Evolutionary conservation across 2,888 invertebrate genomes (phyloP).

Genomic region (Ormyrus pomaceus): DNA sequence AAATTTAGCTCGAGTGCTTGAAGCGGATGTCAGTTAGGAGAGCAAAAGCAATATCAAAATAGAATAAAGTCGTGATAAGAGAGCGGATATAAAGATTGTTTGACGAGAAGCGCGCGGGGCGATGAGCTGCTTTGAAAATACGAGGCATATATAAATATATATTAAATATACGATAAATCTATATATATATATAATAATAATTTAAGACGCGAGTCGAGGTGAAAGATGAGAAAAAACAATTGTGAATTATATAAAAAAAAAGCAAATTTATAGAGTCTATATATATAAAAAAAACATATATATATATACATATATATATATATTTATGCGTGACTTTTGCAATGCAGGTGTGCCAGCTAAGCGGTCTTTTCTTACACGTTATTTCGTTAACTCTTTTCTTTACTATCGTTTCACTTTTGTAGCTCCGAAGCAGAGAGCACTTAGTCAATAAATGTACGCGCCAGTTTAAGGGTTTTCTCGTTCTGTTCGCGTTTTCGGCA

Average conservation of each 20-base stretch:
- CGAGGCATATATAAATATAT: conserved; percentile 42
- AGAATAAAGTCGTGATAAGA: conserved; percentile 50
- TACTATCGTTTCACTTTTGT: conserved; percentile 5
- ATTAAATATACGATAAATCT: conserved; percentile 28
- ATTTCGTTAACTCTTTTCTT: conserved; percentile 47
- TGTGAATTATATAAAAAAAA: conserved; percentile 54
- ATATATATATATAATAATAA: conserved; percentile 45
- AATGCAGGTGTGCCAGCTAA: conserved; percentile 63
- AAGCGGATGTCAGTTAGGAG: conserved; percentile 16
- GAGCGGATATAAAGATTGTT: conserved; percentile 52
- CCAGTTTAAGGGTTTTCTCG: background rate
- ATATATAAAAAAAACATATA: conserved; percentile 61
- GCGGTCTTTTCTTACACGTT: conserved; percentile 58
- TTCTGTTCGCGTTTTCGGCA: conserved; percentile 34
- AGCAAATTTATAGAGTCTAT: conserved; percentile 59
- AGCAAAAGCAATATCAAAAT: conserved; percentile 53
- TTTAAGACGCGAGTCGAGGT: conserved; percentile 44
- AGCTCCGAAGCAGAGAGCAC: conserved; percentile 37
- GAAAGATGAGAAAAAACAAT: conserved; percentile 35
- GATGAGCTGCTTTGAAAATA: conserved; percentile 44
- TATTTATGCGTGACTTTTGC: conserved; percentile 69
- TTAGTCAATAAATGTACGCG: conserved; percentile 46
- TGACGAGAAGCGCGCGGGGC: conserved; percentile 42
- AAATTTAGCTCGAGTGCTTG: conserved; percentile 41
- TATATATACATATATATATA: conserved; percentile 63